Conservation (phyloP, 2,797 vertebrate species). For the Labeo calbasu region DNA sequence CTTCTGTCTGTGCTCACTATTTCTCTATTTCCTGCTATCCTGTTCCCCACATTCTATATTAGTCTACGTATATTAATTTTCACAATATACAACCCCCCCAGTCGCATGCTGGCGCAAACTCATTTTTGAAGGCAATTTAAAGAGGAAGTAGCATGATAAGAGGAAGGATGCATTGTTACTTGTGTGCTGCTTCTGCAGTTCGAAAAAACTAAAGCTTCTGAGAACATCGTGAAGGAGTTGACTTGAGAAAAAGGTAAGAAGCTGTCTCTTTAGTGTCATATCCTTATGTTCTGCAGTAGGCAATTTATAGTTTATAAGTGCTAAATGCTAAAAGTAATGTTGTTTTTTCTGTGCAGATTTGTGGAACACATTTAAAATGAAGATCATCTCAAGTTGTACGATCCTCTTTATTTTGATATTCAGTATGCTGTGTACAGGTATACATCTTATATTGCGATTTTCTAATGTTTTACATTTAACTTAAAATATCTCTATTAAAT, state of each 20-base stretch:
- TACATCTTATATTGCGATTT: background rate
- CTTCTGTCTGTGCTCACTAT: too few species aligned
- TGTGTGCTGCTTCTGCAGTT: background rate
- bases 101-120: too few species aligned
- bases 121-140: too few species aligned
- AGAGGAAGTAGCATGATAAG: background rate
- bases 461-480: background rate
- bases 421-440: background rate
- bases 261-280: too few species aligned
- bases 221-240: background rate
- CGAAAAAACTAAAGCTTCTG: background rate
- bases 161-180: constrained; percentile 3
- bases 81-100: too few species aligned
- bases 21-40: too few species aligned
- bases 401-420: background rate
- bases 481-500: background rate
- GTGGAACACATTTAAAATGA: constrained; percentile 19
- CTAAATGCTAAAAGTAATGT: background rate
- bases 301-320: too few species aligned
- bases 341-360: background rate
- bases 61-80: too few species aligned
- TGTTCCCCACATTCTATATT: too few species aligned
- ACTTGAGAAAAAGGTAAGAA: background rate
- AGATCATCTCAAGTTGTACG: background rate
- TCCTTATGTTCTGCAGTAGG: too few species aligned